Evolutionary conservation across 1,140 invertebrate species (phyloP).

Genomic region (Caenorhabditis brenneri): DNA sequence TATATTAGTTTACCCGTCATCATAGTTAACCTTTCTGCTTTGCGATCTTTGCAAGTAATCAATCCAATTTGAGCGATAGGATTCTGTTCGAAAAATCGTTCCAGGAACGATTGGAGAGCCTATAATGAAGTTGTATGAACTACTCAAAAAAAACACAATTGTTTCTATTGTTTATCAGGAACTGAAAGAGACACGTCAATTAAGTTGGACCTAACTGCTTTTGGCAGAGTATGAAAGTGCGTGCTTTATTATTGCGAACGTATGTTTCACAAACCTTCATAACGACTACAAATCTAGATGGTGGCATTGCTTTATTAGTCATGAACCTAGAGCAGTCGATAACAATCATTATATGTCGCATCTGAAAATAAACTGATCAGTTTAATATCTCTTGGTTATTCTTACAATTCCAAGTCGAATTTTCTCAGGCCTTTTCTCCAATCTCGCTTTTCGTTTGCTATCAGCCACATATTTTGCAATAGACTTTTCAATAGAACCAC

Average conservation of each 20-base stretch:
- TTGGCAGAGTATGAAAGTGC: too few relatives aligned
- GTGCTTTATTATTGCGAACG: too few relatives aligned
- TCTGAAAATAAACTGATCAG: constrained; percentile 67
- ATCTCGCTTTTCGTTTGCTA: constrained; percentile 69
- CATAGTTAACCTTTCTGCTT: constrained; percentile 88
- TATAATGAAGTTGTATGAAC: constrained; percentile 71
- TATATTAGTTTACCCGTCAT: constrained; percentile 82
- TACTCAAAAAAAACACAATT: too few relatives aligned
- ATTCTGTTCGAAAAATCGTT: constrained; percentile 97
- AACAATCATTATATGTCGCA: constrained; percentile 85
- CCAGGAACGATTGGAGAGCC: constrained; percentile 89
- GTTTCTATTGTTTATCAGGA: too few relatives aligned
- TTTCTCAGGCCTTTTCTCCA: constrained; percentile 71
- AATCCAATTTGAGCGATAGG: constrained; percentile 95
- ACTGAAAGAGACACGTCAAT: too few relatives aligned
- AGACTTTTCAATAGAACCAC: constrained; percentile 72
- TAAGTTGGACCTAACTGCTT: too few relatives aligned
- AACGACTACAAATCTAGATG: constrained; percentile 79
- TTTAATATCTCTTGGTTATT: neutral
- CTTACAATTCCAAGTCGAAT: constrained; percentile 73
- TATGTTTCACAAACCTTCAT: constrained; percentile 62
- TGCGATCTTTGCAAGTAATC: constrained; percentile 87
- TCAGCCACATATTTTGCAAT: constrained; percentile 71
- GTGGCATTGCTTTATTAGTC: constrained; percentile 91
- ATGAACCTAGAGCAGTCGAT: constrained; percentile 91